These are phyloP conservation scores for Eulacestoma nigropectus DNA, from an alignment of 2,113 vertebrate species.

Conservation along the genomic window DNA sequence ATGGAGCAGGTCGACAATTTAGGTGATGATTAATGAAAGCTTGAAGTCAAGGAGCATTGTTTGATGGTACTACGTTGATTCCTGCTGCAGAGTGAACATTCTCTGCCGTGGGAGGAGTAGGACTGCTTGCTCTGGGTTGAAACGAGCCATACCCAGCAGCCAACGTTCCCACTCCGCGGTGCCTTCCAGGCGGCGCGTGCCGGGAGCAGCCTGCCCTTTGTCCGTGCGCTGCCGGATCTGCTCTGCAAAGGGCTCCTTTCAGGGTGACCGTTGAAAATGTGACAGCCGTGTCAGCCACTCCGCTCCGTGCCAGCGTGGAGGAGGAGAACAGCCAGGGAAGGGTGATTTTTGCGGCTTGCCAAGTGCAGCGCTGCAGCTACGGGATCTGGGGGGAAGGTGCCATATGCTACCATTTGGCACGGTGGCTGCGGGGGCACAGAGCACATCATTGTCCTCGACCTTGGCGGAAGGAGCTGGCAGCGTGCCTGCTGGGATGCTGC, in stretches of 20 bases:
- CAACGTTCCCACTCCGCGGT: rapidly evolving
- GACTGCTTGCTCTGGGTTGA: background rate
- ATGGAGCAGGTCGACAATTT: background rate
- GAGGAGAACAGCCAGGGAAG: constrained; percentile 65
- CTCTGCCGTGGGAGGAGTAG: background rate
- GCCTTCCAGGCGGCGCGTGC: rapidly evolving
- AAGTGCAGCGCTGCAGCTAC: constrained; percentile 20
- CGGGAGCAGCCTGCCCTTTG: background rate
- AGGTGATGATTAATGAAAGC: background rate
- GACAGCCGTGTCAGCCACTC: background rate
- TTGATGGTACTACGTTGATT: background rate
- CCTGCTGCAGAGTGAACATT: background rate
- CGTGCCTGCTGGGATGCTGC: background rate
- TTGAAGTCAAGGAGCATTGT: background rate
- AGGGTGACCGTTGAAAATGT: constrained; percentile 56
- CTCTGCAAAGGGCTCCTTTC: background rate
- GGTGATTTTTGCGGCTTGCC: constrained; percentile 44
- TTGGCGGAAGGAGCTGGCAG: constrained; percentile 35
- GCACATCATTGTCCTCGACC: constrained; percentile 63
- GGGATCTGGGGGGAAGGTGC: background rate
- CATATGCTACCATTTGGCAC: constrained; percentile 69
- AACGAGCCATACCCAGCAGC: background rate
- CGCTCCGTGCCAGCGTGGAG: background rate
- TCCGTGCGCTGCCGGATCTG: rapidly evolving
- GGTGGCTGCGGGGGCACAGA: constrained; percentile 46